Evolutionary conservation across 2,888 invertebrate species (phyloP), one percentile per base, ranked within the genome.

Genomic region (Thalpophila matura): DNA sequence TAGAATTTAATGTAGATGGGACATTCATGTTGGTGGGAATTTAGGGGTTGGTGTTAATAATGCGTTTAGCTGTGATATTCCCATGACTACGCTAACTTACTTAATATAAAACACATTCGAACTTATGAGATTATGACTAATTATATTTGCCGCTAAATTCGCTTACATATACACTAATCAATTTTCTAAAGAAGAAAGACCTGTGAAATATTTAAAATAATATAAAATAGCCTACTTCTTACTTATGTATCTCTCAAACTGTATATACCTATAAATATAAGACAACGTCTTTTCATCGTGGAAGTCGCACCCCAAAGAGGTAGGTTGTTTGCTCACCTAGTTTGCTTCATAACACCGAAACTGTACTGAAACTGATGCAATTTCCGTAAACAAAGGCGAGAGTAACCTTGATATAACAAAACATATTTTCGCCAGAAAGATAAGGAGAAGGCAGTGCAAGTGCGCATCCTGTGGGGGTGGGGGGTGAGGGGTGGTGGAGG

Each of bases 401-500:
- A 66, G 66, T 76, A 78, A 78, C 76, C 74, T 79, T 76, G 74
- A 50, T 81, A 73, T 72, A 83, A 75, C 65, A 80, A 69, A 85
- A 79, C 71, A 80, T 79, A 78, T 79, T 83, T 81, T 83, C 62
- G 53, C 50, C 58, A 62, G 83, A 78, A 86, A 85, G 86, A 86
- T 85, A 86, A 86, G 82, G 83, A 69, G 80, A 84, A 82, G 76
- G 72, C 84, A 89, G 84, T 93, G 92, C 90, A 93, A 92, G 87
- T 90, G 92, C 92, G 92, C 92, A 93, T 90, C 88, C 82, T 68
- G 81, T 64, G 74, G 58, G 56, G 18, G 57, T 50, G 53, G 38
- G 64, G 65, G 81, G 82, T 74, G 81, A 85, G 87, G 42, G 89
- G 84, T 86, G 89, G 90, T 83, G 89, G 93, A 94, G 93, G 92